phyloP scores from a whole-genome alignment of 2,888 invertebrate genomes.

The Xanthorhoe designata region DNA sequence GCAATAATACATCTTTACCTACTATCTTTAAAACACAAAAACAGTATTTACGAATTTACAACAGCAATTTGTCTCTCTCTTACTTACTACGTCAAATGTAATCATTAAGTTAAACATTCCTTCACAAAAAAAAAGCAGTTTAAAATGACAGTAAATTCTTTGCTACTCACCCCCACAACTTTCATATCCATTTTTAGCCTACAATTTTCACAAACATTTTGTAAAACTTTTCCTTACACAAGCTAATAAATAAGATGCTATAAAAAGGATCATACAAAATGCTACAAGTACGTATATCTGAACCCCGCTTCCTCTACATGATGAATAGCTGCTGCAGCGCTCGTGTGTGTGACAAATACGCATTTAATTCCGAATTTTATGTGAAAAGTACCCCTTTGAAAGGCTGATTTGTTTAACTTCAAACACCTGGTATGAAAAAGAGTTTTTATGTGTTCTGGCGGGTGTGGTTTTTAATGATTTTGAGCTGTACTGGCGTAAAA shows the following conservation, averaged over 20 bases:
- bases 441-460: slow-evolving; percentile 16
- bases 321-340: slow-evolving; percentile 33
- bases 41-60: too few species aligned
- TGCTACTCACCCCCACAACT: too few species aligned
- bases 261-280: slow-evolving; percentile 34
- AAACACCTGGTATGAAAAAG: slow-evolving; percentile 32
- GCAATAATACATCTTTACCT: too few species aligned
- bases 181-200: too few species aligned
- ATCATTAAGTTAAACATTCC: too few species aligned
- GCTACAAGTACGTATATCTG: slow-evolving; percentile 34
- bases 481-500: background rate
- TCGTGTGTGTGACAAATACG: slow-evolving; percentile 42
- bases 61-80: too few species aligned
- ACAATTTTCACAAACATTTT: background rate
- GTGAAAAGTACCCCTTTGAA: slow-evolving; percentile 36
- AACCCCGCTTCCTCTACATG: slow-evolving; percentile 41
- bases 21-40: too few species aligned
- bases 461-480: slow-evolving; percentile 21
- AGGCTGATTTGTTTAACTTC: slow-evolving; percentile 39
- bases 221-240: slow-evolving; percentile 6
- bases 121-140: too few species aligned
- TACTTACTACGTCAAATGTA: too few species aligned
- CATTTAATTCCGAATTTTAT: slow-evolving; percentile 40
- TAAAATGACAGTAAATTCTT: too few species aligned
- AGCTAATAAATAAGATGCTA: slow-evolving; percentile 28